Evolutionary conservation across 2,113 vertebrate species (phyloP).

Genomic region (Poecile atricapillus): DNA sequence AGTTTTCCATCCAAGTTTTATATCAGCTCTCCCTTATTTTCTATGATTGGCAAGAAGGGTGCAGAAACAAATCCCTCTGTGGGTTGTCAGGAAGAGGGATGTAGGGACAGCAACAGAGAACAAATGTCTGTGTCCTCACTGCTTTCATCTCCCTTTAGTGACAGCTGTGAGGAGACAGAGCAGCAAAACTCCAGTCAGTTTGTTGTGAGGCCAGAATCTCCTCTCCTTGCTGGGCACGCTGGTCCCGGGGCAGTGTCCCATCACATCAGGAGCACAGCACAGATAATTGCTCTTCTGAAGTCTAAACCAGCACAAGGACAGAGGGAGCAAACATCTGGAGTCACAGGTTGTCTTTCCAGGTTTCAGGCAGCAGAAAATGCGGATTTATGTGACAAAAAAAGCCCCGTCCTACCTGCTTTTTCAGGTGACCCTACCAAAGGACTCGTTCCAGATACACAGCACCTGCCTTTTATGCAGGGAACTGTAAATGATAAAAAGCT

Average conservation of each 20-base stretch:
- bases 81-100: neutral
- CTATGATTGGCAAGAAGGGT: constrained; percentile 19
- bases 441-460: neutral
- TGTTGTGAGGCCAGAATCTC: neutral
- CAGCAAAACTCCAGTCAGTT: neutral
- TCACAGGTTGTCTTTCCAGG: neutral
- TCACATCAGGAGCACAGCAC: constrained; percentile 72
- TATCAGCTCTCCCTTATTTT: constrained; percentile 59
- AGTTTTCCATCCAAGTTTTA: constrained; percentile 33
- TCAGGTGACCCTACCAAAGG: neutral
- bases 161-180: neutral
- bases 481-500: neutral
- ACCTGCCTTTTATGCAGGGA: neutral
- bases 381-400: neutral
- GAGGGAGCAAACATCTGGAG: neutral
- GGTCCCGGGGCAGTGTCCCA: neutral
- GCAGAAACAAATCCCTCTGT: neutral
- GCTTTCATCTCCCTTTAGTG: neutral
- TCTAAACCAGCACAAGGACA: neutral
- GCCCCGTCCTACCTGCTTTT: neutral
- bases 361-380: neutral
- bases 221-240: neutral
- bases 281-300: constrained; percentile 75
- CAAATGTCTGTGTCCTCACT: neutral
- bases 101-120: neutral